Conservation (phyloP, 2,113 vertebrate genomes). For the Thermophis baileyi region DNA sequence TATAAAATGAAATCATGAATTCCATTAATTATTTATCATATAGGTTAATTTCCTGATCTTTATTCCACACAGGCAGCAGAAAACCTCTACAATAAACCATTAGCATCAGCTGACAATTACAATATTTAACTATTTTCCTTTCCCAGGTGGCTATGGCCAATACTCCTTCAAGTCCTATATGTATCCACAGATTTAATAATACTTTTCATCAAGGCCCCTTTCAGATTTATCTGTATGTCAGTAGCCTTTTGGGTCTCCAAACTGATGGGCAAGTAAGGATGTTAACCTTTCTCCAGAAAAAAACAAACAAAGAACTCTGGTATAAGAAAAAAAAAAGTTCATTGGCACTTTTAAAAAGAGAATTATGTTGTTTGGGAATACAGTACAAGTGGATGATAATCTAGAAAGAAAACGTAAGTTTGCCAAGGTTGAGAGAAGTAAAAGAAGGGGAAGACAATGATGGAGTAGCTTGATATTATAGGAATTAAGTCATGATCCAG, state of each 20-base stretch:
- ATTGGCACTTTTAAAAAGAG: background rate
- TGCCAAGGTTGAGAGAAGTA: background rate
- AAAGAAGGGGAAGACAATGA: background rate
- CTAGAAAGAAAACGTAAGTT: background rate
- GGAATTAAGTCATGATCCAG: background rate
- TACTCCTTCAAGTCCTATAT: background rate
- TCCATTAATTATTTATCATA: background rate
- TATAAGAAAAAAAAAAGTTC: background rate
- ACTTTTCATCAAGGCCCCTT: background rate
- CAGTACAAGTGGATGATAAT: background rate
- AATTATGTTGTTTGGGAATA: background rate
- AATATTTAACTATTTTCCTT: background rate
- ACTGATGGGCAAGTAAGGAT: background rate
- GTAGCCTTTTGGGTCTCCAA: background rate
- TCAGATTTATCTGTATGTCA: background rate
- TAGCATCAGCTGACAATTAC: background rate
- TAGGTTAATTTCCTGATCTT: background rate
- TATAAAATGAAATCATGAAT: background rate
- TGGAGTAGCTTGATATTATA: background rate
- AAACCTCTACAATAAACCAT: background rate
- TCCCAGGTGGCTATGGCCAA: background rate
- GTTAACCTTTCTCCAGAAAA: background rate
- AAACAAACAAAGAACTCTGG: background rate
- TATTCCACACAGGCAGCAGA: background rate
- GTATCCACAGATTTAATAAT: background rate